A percentile compares a stretch with the other conserved stretches of the same genome.
Conservation (phyloP, 2,888 invertebrate species). For the Meghimatium bilineatum region DNA sequence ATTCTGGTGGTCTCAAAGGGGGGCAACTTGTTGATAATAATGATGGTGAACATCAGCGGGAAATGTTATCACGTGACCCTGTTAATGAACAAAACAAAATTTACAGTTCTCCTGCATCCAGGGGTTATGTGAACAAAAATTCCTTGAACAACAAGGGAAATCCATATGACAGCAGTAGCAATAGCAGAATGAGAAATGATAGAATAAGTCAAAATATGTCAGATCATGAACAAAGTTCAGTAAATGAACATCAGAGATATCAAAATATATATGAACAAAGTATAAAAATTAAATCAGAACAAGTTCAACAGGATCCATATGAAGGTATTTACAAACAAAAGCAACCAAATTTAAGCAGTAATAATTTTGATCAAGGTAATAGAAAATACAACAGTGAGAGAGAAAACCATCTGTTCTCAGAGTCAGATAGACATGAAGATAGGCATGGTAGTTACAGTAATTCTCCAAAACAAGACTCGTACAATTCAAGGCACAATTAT, state of each 20-base stretch:
- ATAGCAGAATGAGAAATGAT: background rate
- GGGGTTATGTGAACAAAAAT: background rate
- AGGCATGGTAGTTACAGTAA: background rate
- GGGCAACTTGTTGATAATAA: background rate
- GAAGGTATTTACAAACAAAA: background rate
- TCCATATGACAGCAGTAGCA: background rate
- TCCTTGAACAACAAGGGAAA: constrained; percentile 6
- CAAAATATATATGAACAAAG: background rate
- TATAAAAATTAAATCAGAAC: background rate
- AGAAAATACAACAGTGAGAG: background rate
- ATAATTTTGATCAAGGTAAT: background rate
- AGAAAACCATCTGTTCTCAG: background rate
- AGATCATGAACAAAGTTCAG: constrained; percentile 11
- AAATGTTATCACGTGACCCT: background rate
- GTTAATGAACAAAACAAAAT: background rate
- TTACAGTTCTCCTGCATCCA: constrained; percentile 1
- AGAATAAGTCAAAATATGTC: background rate
- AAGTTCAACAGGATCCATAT: background rate
- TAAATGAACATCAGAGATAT: background rate
- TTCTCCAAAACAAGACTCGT: background rate
- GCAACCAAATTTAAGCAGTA: background rate
- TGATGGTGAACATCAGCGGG: background rate
- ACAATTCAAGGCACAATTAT: background rate
- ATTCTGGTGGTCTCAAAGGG: constrained; percentile 4
- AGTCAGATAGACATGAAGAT: background rate